Evolutionary conservation across 2,797 vertebrate species (phyloP).

Genomic region (Poeciliopsis infans): DNA sequence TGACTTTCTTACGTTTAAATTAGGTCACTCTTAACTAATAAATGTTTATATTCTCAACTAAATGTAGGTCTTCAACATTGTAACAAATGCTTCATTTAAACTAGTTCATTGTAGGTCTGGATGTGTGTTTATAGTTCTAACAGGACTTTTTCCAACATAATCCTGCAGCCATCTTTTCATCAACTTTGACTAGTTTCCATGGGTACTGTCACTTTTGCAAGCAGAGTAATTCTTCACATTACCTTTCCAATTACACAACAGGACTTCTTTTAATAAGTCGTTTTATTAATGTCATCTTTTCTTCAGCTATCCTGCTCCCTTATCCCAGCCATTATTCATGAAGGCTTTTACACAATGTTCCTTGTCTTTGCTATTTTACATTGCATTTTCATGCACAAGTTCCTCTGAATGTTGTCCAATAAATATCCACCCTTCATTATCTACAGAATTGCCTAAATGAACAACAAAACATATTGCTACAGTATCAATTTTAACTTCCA

Average conservation of each 20-base stretch:
- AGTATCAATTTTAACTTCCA: constrained; percentile 59
- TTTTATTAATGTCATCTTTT: background rate
- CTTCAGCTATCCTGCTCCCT: background rate
- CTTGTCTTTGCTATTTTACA: background rate
- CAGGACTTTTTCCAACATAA: background rate
- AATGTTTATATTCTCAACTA: background rate
- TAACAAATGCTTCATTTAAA: background rate
- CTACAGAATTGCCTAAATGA: background rate
- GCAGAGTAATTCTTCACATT: background rate
- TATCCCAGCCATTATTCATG: background rate
- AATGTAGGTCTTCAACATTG: background rate
- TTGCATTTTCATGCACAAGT: background rate
- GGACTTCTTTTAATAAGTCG: background rate
- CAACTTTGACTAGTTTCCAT: background rate
- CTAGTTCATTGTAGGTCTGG: background rate
- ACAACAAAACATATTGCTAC: constrained; percentile 11
- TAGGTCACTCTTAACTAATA: background rate
- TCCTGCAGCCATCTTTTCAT: background rate
- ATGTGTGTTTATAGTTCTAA: background rate
- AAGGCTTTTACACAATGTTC: background rate
- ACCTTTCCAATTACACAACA: background rate
- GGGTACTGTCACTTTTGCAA: background rate
- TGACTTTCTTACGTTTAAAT: background rate
- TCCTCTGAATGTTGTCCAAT: background rate
- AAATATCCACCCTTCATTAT: background rate